These are phyloP conservation scores for Nasonia giraulti DNA, from an alignment of 1,140 invertebrate species.

Conservation along the genomic window DNA sequence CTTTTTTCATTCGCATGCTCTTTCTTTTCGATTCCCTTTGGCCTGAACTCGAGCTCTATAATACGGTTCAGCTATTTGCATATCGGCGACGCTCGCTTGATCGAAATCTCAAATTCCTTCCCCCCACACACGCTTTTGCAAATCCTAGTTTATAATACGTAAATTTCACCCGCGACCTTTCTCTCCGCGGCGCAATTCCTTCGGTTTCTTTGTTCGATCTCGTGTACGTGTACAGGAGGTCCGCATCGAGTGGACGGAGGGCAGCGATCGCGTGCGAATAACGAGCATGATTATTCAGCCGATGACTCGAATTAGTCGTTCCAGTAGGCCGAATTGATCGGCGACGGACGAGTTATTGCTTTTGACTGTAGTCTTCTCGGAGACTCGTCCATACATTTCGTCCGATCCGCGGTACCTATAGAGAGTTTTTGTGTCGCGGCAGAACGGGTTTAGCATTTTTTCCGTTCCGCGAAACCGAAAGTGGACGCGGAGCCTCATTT, in stretches of 20 bases:
- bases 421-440: not conserved
- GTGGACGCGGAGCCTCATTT: not conserved
- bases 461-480: not conserved
- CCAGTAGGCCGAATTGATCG: too few species aligned
- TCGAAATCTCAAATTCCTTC: not conserved
- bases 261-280: too few species aligned
- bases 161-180: not conserved
- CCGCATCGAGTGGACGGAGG: conserved; percentile 39
- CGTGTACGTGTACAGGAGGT: conserved; percentile 41
- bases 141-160: not conserved
- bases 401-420: not conserved
- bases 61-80: not conserved
- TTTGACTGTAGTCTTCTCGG: not conserved
- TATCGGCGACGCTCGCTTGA: not conserved
- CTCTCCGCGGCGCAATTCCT: not conserved
- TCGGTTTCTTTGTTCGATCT: conserved; percentile 2
- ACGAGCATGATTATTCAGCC: conserved; percentile 53
- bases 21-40: not conserved
- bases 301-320: too few species aligned
- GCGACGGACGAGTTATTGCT: too few species aligned
- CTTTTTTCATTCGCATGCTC: not conserved
- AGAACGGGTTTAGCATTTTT: not conserved
- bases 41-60: not conserved
- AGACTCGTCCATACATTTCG: not conserved
- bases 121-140: not conserved